A percentile compares a stretch with the other conserved stretches of the same genome.
phyloP scores from a whole-genome alignment of 23 tunicate genomes.

The Botrylloides violaceus region DNA sequence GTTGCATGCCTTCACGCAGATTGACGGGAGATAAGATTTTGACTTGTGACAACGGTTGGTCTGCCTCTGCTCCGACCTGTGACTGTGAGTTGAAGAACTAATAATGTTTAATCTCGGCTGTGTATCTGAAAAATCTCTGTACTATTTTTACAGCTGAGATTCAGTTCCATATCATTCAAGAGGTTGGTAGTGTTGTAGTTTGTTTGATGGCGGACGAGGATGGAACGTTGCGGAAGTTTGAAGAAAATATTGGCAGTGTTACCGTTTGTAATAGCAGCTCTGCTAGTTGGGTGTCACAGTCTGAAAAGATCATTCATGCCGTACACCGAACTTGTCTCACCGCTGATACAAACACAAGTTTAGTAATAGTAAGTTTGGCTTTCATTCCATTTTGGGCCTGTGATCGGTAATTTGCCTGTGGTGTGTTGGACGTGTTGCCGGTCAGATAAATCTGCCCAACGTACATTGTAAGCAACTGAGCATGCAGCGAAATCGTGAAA shows the following conservation, averaged over 20 bases:
- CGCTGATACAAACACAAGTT: not conserved
- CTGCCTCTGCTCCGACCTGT: slow-evolving; percentile 19
- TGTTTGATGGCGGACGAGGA: not conserved
- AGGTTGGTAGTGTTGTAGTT: not conserved
- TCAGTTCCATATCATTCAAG: not conserved
- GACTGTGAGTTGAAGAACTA: not conserved
- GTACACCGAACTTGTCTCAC: not conserved
- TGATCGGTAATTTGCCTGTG: too few relatives aligned
- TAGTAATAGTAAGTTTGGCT: too few relatives aligned
- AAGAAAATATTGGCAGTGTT: not conserved
- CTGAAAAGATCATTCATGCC: not conserved
- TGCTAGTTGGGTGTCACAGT: not conserved
- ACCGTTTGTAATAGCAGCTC: not conserved
- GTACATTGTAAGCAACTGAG: too few relatives aligned
- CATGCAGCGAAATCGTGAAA: too few relatives aligned
- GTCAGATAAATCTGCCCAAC: too few relatives aligned
- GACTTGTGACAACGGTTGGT: slow-evolving; percentile 16
- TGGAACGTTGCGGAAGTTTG: not conserved
- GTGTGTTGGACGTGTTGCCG: too few relatives aligned
- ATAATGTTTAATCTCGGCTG: not conserved
- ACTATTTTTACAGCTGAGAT: not conserved
- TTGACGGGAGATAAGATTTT: slow-evolving; percentile 1
- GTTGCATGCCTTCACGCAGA: not conserved
- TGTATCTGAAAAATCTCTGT: too few relatives aligned
- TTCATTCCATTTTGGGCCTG: too few relatives aligned